A percentile compares a stretch with the other conserved stretches of the same genome.
Evolutionary conservation across 2,888 invertebrate species (phyloP).

Genomic region (Autographa pulchrina): DNA sequence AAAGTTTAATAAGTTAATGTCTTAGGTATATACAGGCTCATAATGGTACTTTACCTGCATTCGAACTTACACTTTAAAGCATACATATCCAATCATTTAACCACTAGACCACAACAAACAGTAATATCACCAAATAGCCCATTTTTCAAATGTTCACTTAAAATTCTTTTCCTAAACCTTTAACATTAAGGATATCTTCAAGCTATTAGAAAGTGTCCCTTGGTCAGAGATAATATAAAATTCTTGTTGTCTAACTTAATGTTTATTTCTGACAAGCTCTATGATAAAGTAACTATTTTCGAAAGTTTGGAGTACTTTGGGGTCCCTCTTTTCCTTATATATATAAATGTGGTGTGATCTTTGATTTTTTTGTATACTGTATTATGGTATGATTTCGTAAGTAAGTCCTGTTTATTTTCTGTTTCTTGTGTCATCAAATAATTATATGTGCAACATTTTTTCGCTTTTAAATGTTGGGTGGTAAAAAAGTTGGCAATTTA

Average conservation of each 20-base stretch:
- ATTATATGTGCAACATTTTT: no score
- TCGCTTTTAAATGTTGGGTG: no score
- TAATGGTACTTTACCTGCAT: background rate
- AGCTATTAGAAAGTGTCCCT: slow-evolving; percentile 33
- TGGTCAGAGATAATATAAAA: background rate
- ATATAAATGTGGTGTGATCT: no score
- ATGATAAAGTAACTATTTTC: slow-evolving; percentile 35
- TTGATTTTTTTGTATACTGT: no score
- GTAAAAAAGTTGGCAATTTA: no score
- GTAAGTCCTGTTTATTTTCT: no score
- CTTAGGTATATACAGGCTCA: no score
- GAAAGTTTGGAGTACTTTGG: slow-evolving; percentile 3
- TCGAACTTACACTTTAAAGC: background rate
- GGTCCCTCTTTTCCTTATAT: no score
- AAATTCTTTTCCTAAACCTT: slow-evolving; percentile 35
- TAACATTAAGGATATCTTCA: slow-evolving; percentile 6
- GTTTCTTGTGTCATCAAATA: no score
- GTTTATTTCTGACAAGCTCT: slow-evolving; percentile 24
- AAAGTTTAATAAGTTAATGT: no score
- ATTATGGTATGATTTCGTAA: no score
- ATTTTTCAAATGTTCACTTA: slow-evolving; percentile 18
- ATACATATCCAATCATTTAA: background rate
- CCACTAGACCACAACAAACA: background rate
- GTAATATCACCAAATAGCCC: background rate
- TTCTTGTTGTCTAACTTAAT: background rate